Evolutionary conservation across 2,797 vertebrate species (phyloP).

Genomic region (Phoeniculus purpureus): DNA sequence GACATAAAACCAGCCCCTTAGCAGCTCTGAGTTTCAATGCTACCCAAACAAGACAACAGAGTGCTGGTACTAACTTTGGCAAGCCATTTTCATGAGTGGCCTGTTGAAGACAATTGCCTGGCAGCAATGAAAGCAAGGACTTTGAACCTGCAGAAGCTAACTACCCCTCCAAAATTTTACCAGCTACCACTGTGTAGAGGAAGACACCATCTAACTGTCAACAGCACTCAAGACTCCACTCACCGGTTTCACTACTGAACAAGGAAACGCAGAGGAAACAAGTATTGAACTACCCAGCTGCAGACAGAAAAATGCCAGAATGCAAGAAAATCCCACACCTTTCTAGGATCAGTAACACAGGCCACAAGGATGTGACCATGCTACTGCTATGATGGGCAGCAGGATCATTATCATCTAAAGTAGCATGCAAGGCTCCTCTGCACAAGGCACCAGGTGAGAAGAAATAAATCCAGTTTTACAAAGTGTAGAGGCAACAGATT

Average conservation of each 20-base stretch:
- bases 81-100: background rate
- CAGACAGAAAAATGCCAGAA: background rate
- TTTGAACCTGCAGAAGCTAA: background rate
- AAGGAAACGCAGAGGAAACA: background rate
- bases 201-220: background rate
- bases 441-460: background rate
- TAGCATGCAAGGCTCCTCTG: fast-evolving
- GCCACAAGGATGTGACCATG: background rate
- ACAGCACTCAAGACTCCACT: background rate
- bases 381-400: background rate
- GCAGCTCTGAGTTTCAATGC: background rate
- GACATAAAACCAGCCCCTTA: background rate
- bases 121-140: background rate
- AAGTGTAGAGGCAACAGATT: background rate
- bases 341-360: background rate
- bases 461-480: background rate
- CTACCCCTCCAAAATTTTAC: background rate
- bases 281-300: background rate
- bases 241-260: background rate
- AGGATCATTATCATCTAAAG: background rate
- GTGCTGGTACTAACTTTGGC: background rate
- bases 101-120: background rate
- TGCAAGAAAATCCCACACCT: background rate
- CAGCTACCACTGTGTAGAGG: background rate
- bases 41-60: background rate